Base-by-base conservation (phyloP, 2,888 invertebrate species). In the Spodoptera picta region DNA sequence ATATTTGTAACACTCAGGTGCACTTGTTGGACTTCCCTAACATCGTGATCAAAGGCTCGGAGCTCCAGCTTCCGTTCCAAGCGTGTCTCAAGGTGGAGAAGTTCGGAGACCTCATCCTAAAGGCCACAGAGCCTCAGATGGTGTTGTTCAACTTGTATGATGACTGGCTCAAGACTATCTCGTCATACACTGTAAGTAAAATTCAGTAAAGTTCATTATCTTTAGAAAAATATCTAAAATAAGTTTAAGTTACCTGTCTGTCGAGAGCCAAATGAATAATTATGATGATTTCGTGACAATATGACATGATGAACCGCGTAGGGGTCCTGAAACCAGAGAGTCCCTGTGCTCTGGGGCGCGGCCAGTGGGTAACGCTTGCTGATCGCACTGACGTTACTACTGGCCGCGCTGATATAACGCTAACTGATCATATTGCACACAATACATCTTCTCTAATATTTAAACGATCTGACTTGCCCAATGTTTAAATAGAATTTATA, bases 101-200 rank as follows among this genome's bases (percentile, higher is more conserved):
- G 95, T 99, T 99, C 86, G 99, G 99, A 60, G 99, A 99, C 94
- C 95, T 99, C 65, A 99, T 99, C 84, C 95, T 99, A 60, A 99
- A 99, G 92, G 99, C 99, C 1, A 99, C 99, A 0, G 99, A 99
- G 87, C 99, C 99, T 0, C 99, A 99, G 94, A 99, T 99, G 99
- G 99, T 99, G 48, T 95, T 99, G 41, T 99, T 99, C 95, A 99
- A 99, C 94, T 95, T 99, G 53, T 99, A 99, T 84, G 99, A 99
- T 85, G 99, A 99, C 91, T 99, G 99, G 99, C 95, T 99, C 63
- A 99, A 99, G 91, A 99, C 99, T 0, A 99, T 99, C 83, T 99
- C 99, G 0, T 99, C 99, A 0, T 99, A 99, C 89, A 99, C 99
- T 3, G 97, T 96, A 79, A 94, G 94, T 85, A 59, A 54, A 49